A percentile compares a stretch with the other conserved stretches of the same genome.
These are phyloP conservation scores for Malurus cyaneus DNA, from an alignment of 2,113 vertebrate species.

Conservation along the genomic window DNA sequence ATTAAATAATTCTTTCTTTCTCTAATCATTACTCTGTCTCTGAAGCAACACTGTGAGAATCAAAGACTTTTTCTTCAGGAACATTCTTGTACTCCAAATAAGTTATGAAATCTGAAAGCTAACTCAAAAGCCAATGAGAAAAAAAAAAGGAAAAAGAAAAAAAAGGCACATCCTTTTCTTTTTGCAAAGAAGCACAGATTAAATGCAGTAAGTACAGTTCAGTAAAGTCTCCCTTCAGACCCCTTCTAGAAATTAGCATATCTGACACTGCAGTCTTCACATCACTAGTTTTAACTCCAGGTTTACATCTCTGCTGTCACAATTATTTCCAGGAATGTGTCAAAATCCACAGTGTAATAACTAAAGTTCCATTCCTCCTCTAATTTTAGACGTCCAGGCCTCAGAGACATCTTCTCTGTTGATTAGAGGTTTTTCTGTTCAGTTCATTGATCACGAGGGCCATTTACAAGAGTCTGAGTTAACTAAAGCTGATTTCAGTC, in stretches of 20 bases:
- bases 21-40: background rate
- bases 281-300: constrained; percentile 26
- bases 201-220: background rate
- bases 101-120: background rate
- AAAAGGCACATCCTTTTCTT: background rate
- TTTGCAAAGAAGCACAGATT: background rate
- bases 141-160: background rate
- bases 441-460: constrained; percentile 37
- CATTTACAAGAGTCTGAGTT: constrained; percentile 30
- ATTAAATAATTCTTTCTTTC: background rate
- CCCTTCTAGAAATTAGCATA: constrained; percentile 17
- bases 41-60: background rate
- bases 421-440: constrained; percentile 34
- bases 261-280: constrained; percentile 4
- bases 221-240: constrained; percentile 18
- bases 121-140: background rate
- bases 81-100: background rate
- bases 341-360: constrained; percentile 15
- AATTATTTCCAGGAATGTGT: constrained; percentile 16
- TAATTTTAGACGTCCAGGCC: constrained; percentile 41
- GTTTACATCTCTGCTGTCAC: constrained; percentile 23
- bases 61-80: background rate
- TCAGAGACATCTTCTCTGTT: constrained; percentile 8
- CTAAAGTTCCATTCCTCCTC: background rate
- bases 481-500: constrained; percentile 37